A percentile compares a stretch with the other conserved stretches of the same genome.
Conservation (phyloP, 2,888 invertebrate species). For the Hyalella azteca region DNA sequence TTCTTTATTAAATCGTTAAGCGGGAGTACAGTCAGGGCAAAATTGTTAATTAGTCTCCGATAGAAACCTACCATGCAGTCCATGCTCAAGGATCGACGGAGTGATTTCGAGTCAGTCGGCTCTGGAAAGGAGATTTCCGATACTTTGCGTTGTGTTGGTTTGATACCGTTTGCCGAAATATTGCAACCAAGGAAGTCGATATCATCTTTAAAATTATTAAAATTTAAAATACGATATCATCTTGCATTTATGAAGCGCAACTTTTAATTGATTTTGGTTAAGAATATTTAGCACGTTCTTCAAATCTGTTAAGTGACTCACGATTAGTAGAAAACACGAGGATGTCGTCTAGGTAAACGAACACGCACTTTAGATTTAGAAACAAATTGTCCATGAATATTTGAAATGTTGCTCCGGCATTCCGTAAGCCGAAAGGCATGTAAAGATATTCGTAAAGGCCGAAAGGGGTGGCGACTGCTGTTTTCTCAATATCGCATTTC, state of each 20-base stretch:
- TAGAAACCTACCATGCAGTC: conserved; percentile 25
- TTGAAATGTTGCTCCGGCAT: conserved; percentile 31
- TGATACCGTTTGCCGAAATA: not conserved
- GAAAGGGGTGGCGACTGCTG: conserved; percentile 35
- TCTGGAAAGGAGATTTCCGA: conserved; percentile 22
- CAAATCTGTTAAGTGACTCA: not conserved
- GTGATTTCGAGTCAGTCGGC: not conserved
- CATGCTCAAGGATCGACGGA: conserved; percentile 33
- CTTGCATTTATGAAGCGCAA: conserved; percentile 31
- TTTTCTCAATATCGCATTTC: not conserved
- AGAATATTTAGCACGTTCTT: conserved; percentile 13
- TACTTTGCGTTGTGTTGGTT: not conserved
- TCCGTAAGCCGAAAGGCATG: conserved; percentile 30
- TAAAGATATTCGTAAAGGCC: conserved; percentile 28
- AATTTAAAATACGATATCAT: too few relatives aligned
- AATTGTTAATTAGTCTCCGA: conserved; percentile 27
- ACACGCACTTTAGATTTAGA: not conserved
- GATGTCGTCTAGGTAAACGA: conserved; percentile 30
- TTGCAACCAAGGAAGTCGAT: conserved; percentile 27
- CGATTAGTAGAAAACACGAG: conserved; percentile 8
- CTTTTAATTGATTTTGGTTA: not conserved
- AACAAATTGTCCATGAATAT: conserved; percentile 25
- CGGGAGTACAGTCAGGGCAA: not conserved
- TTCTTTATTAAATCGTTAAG: conserved; percentile 23
- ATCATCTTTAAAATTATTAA: not conserved